Percentiles rank a stretch among this genome's conserved stretches.
Evolutionary conservation across 2,888 invertebrate species (phyloP).

Genomic region (Platycheirus albimanus): DNA sequence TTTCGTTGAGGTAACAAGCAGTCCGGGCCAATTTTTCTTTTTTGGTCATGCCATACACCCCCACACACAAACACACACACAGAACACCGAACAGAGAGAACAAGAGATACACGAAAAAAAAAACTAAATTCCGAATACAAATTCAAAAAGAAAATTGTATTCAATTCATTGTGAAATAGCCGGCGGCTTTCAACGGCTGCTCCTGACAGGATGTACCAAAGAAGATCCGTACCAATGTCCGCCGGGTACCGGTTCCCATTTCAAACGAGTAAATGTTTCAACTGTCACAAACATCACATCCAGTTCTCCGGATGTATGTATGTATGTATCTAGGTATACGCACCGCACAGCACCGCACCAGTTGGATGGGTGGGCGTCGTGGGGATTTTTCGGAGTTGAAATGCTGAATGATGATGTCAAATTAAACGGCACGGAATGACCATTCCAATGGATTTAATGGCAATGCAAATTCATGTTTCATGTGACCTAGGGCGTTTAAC

Average conservation of each 20-base stretch:
- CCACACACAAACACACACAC: neutral
- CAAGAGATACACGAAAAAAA: conserved; percentile 8
- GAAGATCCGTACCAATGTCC: conserved; percentile 44
- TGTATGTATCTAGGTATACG: conserved; percentile 17
- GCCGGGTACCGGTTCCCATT: conserved; percentile 33
- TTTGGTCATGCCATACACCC: neutral
- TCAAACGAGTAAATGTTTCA: conserved; percentile 63
- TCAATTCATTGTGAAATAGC: conserved; percentile 75
- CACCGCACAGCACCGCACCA: neutral
- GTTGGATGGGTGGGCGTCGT: neutral
- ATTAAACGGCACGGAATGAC: conserved; percentile 61
- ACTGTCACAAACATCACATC: conserved; percentile 69
- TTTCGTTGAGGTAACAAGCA: conserved; percentile 14
- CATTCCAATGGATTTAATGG: conserved; percentile 57
- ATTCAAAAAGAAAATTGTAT: conserved; percentile 74
- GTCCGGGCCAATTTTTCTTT: neutral
- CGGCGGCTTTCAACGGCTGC: conserved; percentile 70
- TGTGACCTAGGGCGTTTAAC: conserved; percentile 57
- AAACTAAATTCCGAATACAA: conserved; percentile 44
- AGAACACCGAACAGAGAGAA: neutral
- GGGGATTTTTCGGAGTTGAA: neutral
- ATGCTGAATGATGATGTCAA: conserved; percentile 59
- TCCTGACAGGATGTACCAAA: conserved; percentile 68
- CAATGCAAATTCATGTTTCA: conserved; percentile 62
- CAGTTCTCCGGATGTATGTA: conserved; percentile 45